Conservation (phyloP, 2,888 invertebrate genomes). For the Apamea epomidion region DNA sequence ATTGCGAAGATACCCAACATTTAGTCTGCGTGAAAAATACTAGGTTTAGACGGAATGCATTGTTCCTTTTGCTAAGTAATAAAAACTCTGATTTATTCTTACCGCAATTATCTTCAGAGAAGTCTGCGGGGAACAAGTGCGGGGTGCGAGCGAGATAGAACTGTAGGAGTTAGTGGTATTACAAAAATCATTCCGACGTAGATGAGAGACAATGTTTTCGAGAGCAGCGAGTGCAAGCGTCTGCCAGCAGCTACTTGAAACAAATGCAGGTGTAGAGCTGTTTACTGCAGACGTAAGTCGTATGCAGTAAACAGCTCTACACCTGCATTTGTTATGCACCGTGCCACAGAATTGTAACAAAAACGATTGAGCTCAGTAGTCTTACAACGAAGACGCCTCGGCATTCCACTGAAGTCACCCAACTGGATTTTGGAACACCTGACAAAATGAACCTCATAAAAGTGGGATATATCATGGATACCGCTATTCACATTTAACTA, state of each 20-base stretch:
- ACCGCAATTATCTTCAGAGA: background rate
- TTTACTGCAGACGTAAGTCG: background rate
- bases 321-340: slow-evolving; percentile 5
- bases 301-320: background rate
- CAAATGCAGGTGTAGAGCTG: slow-evolving; percentile 4
- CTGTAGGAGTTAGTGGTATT: background rate
- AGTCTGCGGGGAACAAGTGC: background rate
- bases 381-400: background rate
- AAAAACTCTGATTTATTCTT: background rate
- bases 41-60: background rate
- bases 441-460: background rate
- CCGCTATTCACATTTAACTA: background rate
- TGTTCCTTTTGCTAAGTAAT: background rate
- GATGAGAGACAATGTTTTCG: background rate
- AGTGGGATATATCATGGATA: background rate
- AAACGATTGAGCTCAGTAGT: background rate
- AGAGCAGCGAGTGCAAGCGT: background rate
- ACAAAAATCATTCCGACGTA: background rate
- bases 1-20: background rate
- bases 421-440: background rate
- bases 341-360: background rate
- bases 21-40: background rate
- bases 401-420: background rate
- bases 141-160: background rate
- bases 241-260: background rate